Conservation (phyloP, 2,888 invertebrate species). For the Conchocele bisecta region DNA sequence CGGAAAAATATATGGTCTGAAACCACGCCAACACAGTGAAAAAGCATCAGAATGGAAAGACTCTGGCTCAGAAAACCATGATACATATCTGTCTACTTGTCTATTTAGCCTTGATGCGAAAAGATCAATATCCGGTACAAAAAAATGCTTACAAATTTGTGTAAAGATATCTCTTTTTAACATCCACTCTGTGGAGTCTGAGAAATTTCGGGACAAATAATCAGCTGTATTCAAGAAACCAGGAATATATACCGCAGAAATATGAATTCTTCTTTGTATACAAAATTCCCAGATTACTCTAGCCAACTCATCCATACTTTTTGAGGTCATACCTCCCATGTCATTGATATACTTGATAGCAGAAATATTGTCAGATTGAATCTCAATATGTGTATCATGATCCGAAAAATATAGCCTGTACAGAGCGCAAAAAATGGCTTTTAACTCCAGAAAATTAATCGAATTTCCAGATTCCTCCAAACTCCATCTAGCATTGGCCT, state of each 20-base stretch:
- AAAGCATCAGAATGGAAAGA: conserved; percentile 29
- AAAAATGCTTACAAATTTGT: conserved; percentile 24
- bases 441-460: conserved; percentile 32
- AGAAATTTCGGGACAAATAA: conserved; percentile 31
- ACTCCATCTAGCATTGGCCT: conserved; percentile 24
- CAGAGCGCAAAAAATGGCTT: conserved; percentile 26
- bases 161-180: conserved; percentile 22
- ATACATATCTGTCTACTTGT: conserved; percentile 27
- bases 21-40: conserved; percentile 33
- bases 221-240: conserved; percentile 31
- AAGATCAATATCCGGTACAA: conserved; percentile 43
- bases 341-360: conserved; percentile 42
- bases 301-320: conserved; percentile 17
- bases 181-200: conserved; percentile 38
- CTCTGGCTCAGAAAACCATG: conserved; percentile 37
- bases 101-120: conserved; percentile 44
- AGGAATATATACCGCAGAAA: conserved; percentile 30
- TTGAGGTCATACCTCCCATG: conserved; percentile 21
- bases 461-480: conserved; percentile 1
- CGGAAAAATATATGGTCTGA: conserved; percentile 43
- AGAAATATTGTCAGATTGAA: conserved; percentile 34
- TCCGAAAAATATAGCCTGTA: conserved; percentile 6
- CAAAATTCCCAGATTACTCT: conserved; percentile 38
- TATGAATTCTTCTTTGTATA: conserved; percentile 19
- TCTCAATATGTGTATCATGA: conserved; percentile 5